A percentile compares a stretch with the other conserved stretches of the same genome.
Conservation (phyloP, 2,888 invertebrate species). For the Cremastinae sp. region DNA sequence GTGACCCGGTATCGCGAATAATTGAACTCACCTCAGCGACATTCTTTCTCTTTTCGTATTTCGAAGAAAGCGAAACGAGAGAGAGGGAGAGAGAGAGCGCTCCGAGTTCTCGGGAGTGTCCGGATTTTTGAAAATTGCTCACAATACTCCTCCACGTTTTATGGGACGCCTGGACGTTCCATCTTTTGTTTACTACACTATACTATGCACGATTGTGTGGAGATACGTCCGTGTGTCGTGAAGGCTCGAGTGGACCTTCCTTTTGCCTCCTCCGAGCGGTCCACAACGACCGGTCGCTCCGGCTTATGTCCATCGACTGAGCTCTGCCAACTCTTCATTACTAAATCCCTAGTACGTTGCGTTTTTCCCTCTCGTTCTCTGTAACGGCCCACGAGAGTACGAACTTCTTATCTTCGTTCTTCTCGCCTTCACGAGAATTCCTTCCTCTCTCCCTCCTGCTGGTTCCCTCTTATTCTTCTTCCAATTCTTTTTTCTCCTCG, state of each 20-base stretch:
- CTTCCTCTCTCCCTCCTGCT: slow-evolving; percentile 8
- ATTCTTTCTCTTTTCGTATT: slow-evolving; percentile 22
- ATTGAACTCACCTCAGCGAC: slow-evolving; percentile 46
- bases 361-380: slow-evolving; percentile 21
- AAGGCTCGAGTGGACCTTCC: slow-evolving; percentile 48
- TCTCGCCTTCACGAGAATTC: slow-evolving; percentile 11
- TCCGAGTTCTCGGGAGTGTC: not conserved
- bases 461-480: not conserved
- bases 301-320: slow-evolving; percentile 62
- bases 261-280: slow-evolving; percentile 56
- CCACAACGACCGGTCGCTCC: slow-evolving; percentile 60
- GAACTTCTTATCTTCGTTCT: slow-evolving; percentile 39
- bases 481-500: slow-evolving; percentile 1
- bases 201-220: slow-evolving; percentile 22
- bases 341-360: slow-evolving; percentile 55
- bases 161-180: slow-evolving; percentile 48
- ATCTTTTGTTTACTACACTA: slow-evolving; percentile 59
- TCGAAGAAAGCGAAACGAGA: not conserved
- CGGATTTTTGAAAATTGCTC: slow-evolving; percentile 21
- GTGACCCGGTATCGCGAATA: not conserved
- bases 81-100: not conserved
- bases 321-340: slow-evolving; percentile 39
- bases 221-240: slow-evolving; percentile 1
- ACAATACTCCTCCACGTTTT: slow-evolving; percentile 18
- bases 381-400: slow-evolving; percentile 12